Base-by-base conservation (phyloP, 1,140 invertebrate genomes). In the Solenopsis invicta region DNA sequence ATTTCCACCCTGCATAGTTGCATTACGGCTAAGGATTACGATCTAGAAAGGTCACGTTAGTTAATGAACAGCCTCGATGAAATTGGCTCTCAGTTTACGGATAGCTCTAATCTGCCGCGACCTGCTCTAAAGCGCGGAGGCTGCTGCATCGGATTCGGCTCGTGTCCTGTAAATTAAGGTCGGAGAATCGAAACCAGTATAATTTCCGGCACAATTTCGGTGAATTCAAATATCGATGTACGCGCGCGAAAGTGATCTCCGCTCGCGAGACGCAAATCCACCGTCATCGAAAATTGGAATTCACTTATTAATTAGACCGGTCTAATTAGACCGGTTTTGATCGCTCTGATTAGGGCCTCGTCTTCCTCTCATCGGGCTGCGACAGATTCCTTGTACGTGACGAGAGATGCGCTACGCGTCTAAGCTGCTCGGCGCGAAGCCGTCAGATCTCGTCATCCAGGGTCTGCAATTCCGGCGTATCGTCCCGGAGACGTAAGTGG, bases 401-500 rank as follows among this genome's bases (percentile, higher is more conserved):
- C 41, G 64, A 85, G 72, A 77, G 82, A 91, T 92, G 90, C 86
- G 85, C 82, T 86, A 85, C 86, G 72, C 80, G 29, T 85, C 85
- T 67, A 72, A 89, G 67, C 71, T 59, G 80, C 80, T 88, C 64
- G 76, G 24, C 61, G 86, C 74, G 61, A 86, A 90, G 86, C 91
- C 64, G 78, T 87, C 88, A 71, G 90, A 90, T 87, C 87, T 90
- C 67, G 88, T 90, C 87, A 89, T 92, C 82, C 90, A 91, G 78
- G 88, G 85, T 54, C 78, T 88, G 85, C 92, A 92, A 93, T 93
- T 93, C 82, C 86, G 90, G 64, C 88, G 89, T 91, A 93, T 90
- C 89, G 89, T 92, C 67, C 87, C 91, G 84, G 67, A 92, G 89
- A 87, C 85, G 92, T 92, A 92, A 92, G 92, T 92, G 92, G 87